Percentiles rank a stretch among this genome's conserved stretches.
Conservation (phyloP, 2,113 vertebrate species). For the Ochotona princeps region DNA sequence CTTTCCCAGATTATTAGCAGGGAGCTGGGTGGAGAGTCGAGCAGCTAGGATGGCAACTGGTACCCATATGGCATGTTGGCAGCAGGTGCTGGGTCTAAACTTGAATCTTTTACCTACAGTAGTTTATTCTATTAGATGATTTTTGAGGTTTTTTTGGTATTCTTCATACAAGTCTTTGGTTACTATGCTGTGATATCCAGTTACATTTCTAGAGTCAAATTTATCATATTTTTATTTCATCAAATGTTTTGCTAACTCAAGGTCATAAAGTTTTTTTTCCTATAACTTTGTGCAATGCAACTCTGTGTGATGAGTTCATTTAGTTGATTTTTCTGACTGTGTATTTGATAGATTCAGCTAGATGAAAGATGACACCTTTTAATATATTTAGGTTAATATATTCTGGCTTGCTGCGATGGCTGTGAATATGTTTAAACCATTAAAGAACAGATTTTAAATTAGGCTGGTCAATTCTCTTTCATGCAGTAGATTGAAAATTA, state of each 20-base stretch:
- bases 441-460: slow-evolving; percentile 45
- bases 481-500: background rate
- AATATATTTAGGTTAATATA: slow-evolving; percentile 43
- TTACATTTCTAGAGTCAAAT: background rate
- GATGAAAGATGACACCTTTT: slow-evolving; percentile 31
- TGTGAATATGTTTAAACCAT: slow-evolving; percentile 52
- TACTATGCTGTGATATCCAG: background rate
- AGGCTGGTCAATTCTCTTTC: background rate
- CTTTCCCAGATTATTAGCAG: no score
- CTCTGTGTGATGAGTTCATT: background rate
- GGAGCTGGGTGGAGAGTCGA: no score
- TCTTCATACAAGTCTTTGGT: background rate
- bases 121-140: background rate
- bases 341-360: slow-evolving; percentile 17
- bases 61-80: no score
- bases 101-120: background rate
- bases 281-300: background rate
- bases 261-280: background rate
- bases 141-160: background rate
- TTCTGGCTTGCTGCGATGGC: slow-evolving; percentile 34
- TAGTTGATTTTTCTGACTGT: slow-evolving; percentile 1
- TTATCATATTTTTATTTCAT: slow-evolving; percentile 24
- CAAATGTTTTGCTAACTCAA: background rate
- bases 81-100: no score
- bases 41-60: no score